phyloP scores from a whole-genome alignment of 2,797 vertebrate genomes.

The Poeciliopsis presidionis region DNA sequence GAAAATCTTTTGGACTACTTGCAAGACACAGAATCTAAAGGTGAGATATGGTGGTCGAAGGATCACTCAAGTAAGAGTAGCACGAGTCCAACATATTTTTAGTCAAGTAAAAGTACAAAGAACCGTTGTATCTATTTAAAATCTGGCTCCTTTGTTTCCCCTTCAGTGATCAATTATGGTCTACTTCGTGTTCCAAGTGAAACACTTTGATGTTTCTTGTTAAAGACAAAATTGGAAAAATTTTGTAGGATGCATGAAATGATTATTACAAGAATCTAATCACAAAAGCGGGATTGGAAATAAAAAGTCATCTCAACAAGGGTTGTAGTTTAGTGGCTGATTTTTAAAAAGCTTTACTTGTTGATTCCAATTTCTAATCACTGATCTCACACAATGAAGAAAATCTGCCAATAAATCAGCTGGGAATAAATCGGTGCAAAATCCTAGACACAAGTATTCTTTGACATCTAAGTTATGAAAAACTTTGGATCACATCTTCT shows the following conservation, averaged over 20 bases:
- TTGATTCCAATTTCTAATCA: no score
- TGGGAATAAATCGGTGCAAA: no score
- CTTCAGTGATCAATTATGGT: background rate
- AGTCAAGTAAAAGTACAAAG: no score
- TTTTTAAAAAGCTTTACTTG: no score
- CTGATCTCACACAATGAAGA: no score
- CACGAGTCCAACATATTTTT: no score
- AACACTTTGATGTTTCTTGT: background rate
- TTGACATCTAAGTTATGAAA: constrained; percentile 14
- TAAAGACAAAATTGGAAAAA: background rate
- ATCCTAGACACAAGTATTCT: background rate
- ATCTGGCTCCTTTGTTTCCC: background rate
- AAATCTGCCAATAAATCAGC: no score
- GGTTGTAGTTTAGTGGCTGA: no score
- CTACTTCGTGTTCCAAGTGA: background rate
- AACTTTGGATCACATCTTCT: constrained; percentile 11
- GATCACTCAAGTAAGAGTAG: no score
- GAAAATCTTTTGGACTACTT: background rate
- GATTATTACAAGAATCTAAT: constrained; percentile 66
- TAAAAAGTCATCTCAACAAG: constrained; percentile 6
- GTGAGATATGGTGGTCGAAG: background rate
- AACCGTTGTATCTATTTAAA: no score
- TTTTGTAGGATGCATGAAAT: constrained; percentile 43
- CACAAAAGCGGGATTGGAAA: constrained; percentile 42
- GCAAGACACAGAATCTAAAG: background rate